Evolutionary conservation across 2,797 vertebrate species (phyloP), one percentile per base, ranked within the genome.

Genomic region (Cyclopterus lumpus): DNA sequence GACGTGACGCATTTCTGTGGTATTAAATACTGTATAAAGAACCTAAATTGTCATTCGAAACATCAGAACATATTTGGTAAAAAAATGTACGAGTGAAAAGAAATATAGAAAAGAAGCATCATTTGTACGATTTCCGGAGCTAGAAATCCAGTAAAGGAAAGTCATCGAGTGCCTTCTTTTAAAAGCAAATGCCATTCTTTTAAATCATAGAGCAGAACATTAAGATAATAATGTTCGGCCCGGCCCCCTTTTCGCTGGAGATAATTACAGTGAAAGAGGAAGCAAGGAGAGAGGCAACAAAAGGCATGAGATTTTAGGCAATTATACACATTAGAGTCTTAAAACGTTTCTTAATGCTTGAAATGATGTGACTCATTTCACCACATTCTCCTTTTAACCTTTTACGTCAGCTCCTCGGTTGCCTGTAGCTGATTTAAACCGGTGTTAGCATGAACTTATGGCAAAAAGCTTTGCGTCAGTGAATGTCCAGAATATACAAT

Each of bases 341-440:
- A 38, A n/a, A 67, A 55, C 4, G 5, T 10, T 24, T 80, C 60
- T 34, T 69, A 75, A 71, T 54, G 70, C 15, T 53, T 54, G n/a
- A 42, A 42, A 73, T 51, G 5, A n/a, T 28, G 54, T 64, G 48
- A 79, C 49, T 77, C 12, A 58, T 64, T 78, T 64, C 18, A 62
- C 8, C 26, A 44, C 57, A 24, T 58, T 67, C 6, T 53, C 14
- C 1, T 62, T 20, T 22, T 7, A 26, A 54, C 14, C 30, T 6
- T 3, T 24, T 24, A 40, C 38, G 38, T 40, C 72, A 40, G 16
- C 28, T 57, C 9, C 51, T 62, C 3, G 1, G 22, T 44, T 38
- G 72, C 54, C 20, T 22, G 26, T 20, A 30, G 34, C 15, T 61
- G n/a, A 60, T 40, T 69, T 49, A 59, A 6, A 40, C 1, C 10